Evolutionary conservation across 1,140 invertebrate species (phyloP).

Genomic region (Daktulosphaira vitifoliae): DNA sequence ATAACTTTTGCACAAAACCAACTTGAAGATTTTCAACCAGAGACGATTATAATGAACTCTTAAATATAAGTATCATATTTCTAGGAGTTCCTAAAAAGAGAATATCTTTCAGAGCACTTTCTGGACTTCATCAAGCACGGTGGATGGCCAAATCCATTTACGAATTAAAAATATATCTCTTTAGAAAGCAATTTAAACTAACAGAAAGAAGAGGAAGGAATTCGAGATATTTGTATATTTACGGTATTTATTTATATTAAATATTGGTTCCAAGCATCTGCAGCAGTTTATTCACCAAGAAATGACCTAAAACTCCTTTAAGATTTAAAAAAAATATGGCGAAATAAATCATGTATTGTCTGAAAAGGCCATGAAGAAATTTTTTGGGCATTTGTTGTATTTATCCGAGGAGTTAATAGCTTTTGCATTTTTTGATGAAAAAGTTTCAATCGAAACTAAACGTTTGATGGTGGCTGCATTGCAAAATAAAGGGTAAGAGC

Average conservation of each 20-base stretch:
- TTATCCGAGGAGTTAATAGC: slow-evolving; percentile 38
- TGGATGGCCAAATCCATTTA: too few species aligned
- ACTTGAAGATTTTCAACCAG: too few species aligned
- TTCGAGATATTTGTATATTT: not conserved
- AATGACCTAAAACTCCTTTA: not conserved
- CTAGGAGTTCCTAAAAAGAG: not conserved
- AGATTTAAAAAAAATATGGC: not conserved
- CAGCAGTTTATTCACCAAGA: not conserved
- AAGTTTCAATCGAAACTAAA: slow-evolving; percentile 5
- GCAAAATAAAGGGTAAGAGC: not conserved
- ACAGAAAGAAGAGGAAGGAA: not conserved
- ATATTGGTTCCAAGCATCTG: slow-evolving; percentile 9
- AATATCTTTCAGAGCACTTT: not conserved
- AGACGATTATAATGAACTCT: too few species aligned
- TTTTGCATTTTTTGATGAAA: slow-evolving; percentile 36
- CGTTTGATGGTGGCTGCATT: not conserved
- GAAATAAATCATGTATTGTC: not conserved
- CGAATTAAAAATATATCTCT: slow-evolving; percentile 9
- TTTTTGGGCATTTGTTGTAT: slow-evolving; percentile 40
- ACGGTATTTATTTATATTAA: slow-evolving; percentile 1
- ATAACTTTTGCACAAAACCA: too few species aligned
- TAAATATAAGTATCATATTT: not conserved
- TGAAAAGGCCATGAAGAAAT: not conserved
- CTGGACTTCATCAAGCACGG: not conserved
- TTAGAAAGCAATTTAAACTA: not conserved